These are phyloP conservation scores for Drosophila gaucha DNA, from an alignment of 2,888 invertebrate species.

Conservation along the genomic window DNA sequence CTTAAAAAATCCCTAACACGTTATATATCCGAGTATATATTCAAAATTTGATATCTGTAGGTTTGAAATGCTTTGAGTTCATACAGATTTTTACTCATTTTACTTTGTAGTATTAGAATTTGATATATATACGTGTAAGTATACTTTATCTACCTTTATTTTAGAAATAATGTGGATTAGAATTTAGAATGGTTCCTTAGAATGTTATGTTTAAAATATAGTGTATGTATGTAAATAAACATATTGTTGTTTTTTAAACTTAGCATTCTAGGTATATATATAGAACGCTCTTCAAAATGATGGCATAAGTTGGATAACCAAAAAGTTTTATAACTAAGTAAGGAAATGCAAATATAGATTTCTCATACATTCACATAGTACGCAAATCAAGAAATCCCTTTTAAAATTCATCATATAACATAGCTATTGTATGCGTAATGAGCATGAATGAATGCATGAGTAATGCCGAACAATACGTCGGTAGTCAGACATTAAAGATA, in stretches of 20 bases:
- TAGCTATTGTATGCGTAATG: conserved; percentile 34
- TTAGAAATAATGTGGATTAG: neutral
- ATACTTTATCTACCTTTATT: neutral
- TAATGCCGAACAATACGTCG: conserved; percentile 35
- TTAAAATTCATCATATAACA: conserved; percentile 1
- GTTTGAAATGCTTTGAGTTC: too few species aligned
- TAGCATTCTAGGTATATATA: too few species aligned
- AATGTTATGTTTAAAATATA: too few species aligned
- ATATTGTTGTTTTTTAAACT: too few species aligned
- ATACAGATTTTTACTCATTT: too few species aligned
- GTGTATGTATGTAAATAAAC: too few species aligned
- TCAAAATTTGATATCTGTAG: too few species aligned
- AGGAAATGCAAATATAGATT: conserved; percentile 5
- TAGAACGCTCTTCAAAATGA: neutral
- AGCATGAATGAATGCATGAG: conserved; percentile 27
- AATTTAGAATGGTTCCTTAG: neutral
- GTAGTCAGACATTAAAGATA: conserved; percentile 10
- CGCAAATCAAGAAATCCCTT: neutral
- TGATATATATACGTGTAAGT: neutral
- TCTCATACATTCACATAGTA: neutral
- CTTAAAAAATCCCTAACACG: too few species aligned
- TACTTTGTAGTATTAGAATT: conserved; percentile 19
- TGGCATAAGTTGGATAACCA: neutral
- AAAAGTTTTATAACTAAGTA: neutral
- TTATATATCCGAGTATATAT: too few species aligned